Base-by-base conservation (phyloP, 2,113 vertebrate genomes). In the Thomomys bottae region DNA sequence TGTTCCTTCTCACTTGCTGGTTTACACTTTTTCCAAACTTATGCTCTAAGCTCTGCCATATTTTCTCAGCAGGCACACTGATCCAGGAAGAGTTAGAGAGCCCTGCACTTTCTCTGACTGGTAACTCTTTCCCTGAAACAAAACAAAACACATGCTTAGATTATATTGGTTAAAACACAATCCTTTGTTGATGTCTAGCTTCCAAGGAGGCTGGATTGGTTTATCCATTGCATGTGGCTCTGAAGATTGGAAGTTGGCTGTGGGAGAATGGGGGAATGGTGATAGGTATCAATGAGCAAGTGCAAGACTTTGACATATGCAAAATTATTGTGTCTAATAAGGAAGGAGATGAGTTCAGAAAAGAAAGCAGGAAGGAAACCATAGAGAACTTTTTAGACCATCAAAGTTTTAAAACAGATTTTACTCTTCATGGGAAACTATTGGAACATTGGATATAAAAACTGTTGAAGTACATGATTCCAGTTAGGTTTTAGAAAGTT, bases 401-500 rank as follows among this genome's bases (percentile, higher is more conserved):
- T 34, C 64, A 92, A 6, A 11, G 66, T 24, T 67, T 88, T 89
- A 12, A 38, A 70, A n/a, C 8, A 54, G 49, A 54, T 54, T 40
- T 78, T 90, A 15, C 8, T 89, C 71, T 73, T 54, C n/a, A 2
- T 87, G 77, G 40, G 9, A 93, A 86, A 40, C 15, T 1, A 23
- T 21, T 79, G 40, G 59, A 84, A 40, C 24, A 42, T 32, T 59
- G 73, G 79, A 26, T 61, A n/a, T 84, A 88, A 71, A 54, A 54
- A 72, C 38, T 30, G 49, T 0, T 54, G 38, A 28, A 72, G n/a
- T 63, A 78, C 34, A 59, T 68, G 30, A n/a, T 79, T 68, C 30
- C 10, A 75, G 78, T 79, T 38, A 61, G 23, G 42, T 89, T 93
- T 84, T 82, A 38, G 36, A 66, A 88, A 45, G 34, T 84, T 45